Conservation (phyloP, 2,113 vertebrate genomes). For the Sylvia atricapilla region DNA sequence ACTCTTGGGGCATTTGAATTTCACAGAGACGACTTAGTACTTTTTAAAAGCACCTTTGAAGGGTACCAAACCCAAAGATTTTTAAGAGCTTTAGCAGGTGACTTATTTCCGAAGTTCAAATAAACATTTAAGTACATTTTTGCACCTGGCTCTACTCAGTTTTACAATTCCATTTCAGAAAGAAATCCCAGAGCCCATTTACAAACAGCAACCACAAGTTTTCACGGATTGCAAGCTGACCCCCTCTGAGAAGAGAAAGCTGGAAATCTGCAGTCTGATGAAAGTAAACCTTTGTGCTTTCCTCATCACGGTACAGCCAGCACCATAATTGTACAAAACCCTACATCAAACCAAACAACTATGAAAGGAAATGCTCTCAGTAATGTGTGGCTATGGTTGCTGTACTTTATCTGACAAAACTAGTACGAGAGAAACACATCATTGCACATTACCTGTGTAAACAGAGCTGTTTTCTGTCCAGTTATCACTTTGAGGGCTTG, state of each 20-base stretch:
- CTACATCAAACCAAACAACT: background rate
- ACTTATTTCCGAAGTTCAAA: background rate
- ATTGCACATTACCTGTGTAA: slow-evolving; percentile 84
- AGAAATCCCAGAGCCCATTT: background rate
- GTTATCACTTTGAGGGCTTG: slow-evolving; percentile 91
- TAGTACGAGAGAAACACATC: background rate
- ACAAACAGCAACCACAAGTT: background rate
- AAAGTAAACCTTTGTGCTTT: background rate
- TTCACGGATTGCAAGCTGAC: background rate
- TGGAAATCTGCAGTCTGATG: background rate
- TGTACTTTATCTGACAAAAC: background rate
- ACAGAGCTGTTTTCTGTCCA: slow-evolving; percentile 91
- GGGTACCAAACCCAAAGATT: background rate
- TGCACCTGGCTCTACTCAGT: background rate
- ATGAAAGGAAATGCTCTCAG: background rate
- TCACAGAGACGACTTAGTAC: background rate
- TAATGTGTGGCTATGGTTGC: background rate
- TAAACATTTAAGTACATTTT: background rate
- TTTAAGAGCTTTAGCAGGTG: background rate
- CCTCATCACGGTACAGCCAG: background rate
- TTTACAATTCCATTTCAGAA: background rate
- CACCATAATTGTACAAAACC: background rate
- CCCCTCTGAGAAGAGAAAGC: background rate
- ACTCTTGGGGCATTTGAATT: background rate
- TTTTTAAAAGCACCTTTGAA: background rate